These are phyloP conservation scores for Megaceryle torquata DNA, from an alignment of 2,113 vertebrate species.

Conservation along the genomic window DNA sequence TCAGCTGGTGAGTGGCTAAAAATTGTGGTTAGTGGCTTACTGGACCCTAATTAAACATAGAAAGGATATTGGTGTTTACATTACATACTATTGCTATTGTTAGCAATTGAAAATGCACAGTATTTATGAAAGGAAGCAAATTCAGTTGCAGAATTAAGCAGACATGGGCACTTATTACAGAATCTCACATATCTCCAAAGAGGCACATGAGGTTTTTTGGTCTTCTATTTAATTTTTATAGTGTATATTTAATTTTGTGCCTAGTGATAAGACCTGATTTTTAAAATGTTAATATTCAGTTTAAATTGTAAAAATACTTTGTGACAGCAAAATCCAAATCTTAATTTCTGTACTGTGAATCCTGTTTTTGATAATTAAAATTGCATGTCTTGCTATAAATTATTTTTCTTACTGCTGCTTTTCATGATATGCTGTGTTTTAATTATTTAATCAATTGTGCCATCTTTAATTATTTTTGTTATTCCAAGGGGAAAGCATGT, in stretches of 20 bases:
- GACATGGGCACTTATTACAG: background rate
- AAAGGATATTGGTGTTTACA: background rate
- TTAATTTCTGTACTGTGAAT: background rate
- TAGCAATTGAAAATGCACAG: background rate
- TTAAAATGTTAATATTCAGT: background rate
- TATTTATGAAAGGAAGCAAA: background rate
- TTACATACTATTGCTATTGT: background rate
- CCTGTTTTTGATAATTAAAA: background rate
- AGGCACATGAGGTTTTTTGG: background rate
- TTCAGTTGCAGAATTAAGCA: background rate
- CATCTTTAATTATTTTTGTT: background rate
- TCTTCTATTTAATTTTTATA: background rate
- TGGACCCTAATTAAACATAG: background rate
- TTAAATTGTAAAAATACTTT: background rate
- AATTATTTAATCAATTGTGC: background rate
- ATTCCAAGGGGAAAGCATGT: background rate
- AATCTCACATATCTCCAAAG: background rate
- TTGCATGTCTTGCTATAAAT: background rate
- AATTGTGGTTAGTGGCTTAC: background rate
- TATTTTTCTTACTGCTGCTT: background rate
- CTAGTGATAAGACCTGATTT: background rate
- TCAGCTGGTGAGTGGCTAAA: constrained; percentile 80
- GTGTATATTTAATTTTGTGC: background rate
- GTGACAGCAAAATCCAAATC: background rate
- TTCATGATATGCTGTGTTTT: background rate